Evolutionary conservation across 2,113 vertebrate species (phyloP).

Genomic region (Willisornis vidua): DNA sequence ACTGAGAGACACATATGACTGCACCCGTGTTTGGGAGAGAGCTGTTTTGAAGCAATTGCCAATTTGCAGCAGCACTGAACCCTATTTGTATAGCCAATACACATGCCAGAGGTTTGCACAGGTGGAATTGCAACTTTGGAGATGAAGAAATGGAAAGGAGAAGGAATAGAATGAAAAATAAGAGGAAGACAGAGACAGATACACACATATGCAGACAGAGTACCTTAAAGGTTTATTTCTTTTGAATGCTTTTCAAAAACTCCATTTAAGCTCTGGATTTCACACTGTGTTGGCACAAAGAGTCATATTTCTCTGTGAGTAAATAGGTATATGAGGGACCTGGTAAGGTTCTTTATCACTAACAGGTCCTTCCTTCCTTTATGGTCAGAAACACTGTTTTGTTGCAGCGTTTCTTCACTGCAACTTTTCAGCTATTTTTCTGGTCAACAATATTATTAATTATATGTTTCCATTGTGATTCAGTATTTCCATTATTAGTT

Average conservation of each 20-base stretch:
- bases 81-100: background rate
- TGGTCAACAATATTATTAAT: background rate
- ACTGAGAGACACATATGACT: fast-evolving
- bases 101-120: background rate
- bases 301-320: background rate
- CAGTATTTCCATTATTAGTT: background rate
- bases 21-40: fast-evolving
- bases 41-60: background rate
- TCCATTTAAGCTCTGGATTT: background rate
- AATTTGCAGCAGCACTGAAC: background rate
- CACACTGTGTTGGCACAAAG: background rate
- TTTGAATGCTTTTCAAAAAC: background rate
- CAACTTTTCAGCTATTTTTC: background rate
- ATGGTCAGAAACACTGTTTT: background rate
- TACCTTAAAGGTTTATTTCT: background rate
- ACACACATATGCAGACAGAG: background rate
- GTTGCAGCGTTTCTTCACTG: background rate
- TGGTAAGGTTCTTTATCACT: background rate
- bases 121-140: background rate
- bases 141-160: background rate
- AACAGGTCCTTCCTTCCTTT: background rate
- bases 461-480: background rate
- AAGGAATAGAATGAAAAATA: background rate
- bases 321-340: background rate
- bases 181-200: background rate